These are phyloP conservation scores for Tiaroga cobitis DNA, from an alignment of 2,797 vertebrate species.

Conservation along the genomic window DNA sequence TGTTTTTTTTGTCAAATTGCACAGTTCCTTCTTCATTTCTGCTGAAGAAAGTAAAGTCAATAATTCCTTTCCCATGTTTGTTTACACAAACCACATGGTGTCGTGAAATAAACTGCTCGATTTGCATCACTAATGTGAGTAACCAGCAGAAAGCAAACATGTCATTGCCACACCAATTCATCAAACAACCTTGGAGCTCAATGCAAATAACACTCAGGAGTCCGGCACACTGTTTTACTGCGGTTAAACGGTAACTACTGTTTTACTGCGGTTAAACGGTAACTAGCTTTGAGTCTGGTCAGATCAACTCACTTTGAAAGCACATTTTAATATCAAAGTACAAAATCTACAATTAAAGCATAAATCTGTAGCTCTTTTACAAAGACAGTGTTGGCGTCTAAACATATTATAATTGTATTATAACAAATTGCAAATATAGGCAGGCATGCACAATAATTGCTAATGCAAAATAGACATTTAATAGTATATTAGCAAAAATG, in stretches of 20 bases:
- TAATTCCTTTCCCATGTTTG: not conserved
- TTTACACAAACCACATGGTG: constrained; percentile 2
- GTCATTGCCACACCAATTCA: constrained; percentile 46
- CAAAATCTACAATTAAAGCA: not conserved
- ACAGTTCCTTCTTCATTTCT: not conserved
- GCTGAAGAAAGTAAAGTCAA: not conserved
- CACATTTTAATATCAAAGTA: not conserved
- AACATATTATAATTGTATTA: not conserved
- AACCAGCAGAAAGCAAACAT: constrained; percentile 18
- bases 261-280: constrained; percentile 17
- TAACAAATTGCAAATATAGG: not conserved
- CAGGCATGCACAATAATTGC: not conserved
- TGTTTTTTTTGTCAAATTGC: not conserved
- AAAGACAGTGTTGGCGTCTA: not conserved
- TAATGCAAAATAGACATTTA: not conserved
- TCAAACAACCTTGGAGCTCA: constrained; percentile 49
- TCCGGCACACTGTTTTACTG: too few relatives aligned
- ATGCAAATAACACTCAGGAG: not conserved
- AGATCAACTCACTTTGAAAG: not conserved
- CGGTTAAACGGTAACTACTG: not conserved
- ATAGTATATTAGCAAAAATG: not conserved
- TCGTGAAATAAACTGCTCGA: not conserved
- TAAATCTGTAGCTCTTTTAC: not conserved
- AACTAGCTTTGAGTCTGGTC: not conserved
- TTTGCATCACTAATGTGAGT: constrained; percentile 16